Base-by-base conservation (phyloP, 2,888 invertebrate genomes). In the Bellardia pandia region DNA sequence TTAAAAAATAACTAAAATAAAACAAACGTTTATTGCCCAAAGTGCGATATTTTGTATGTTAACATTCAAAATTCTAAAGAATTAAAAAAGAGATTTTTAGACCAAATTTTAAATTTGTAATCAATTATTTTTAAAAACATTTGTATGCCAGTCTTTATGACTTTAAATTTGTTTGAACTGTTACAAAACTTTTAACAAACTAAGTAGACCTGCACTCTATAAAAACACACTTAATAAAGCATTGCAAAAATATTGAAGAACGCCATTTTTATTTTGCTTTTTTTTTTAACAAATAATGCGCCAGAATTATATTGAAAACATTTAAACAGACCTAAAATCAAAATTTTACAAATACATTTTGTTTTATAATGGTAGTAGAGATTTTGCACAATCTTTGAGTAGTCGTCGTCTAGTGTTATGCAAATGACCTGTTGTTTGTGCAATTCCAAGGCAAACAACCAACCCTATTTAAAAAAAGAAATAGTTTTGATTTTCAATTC, bases 351-450 rank as follows among this genome's bases (percentile, higher is more conserved):
- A 53, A 75, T 14, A 68, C 3, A 37, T 23, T 86, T 72, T 77
- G 68, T 14, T 23, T 23, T 37, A 53, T 62, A 53, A 45, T 72
- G 48, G 30, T 13, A 84, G 23, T 30, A 14, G 13, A 77, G 56
- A 68, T 77, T 45, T 78, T 68, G 77, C 81, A 75, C 56, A 71
- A 42, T 13, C 23, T 16, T 1, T 16, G 5, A 42, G 3, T 23
- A 42, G 23, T 4, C 58, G 3, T 23, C 16, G 23, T 4, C 58
- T 23, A 81, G 56, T 78, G 23, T 79, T 88, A 88, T 88, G 88
- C 88, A 83, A 88, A 88, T 88, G 83, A 88, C 88, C 88, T 86
- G 88, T 88, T 86, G 76, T 82, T 79, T 23, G 33, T 58, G 68
- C 72, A 77, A 56, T 76, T 48, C 13, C 13, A 72, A n/a, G n/a